These are phyloP conservation scores for Limnothrissa miodon DNA, from an alignment of 2,113 vertebrate genomes.

Conservation along the genomic window DNA sequence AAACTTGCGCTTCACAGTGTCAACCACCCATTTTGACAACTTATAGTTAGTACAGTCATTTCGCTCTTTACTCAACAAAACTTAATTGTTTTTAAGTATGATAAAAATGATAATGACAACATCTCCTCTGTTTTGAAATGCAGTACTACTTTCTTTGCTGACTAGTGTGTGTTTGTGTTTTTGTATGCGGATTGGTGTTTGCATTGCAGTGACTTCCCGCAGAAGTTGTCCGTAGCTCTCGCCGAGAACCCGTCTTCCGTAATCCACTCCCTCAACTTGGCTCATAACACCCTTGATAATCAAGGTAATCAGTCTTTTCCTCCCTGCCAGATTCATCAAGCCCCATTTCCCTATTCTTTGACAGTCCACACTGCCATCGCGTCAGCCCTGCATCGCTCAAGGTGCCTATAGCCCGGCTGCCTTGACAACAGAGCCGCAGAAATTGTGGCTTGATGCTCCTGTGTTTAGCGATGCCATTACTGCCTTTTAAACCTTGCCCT, in stretches of 20 bases:
- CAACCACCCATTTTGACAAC: neutral
- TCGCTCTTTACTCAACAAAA: neutral
- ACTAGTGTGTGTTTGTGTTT: neutral
- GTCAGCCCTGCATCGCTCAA: neutral
- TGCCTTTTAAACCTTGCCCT: constrained; percentile 16
- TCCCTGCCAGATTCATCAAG: neutral
- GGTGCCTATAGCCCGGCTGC: neutral
- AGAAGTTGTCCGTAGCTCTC: constrained; percentile 84
- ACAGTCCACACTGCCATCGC: neutral
- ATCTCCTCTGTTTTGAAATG: neutral
- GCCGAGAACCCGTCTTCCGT: constrained; percentile 83
- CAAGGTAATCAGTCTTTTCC: constrained; percentile 72
- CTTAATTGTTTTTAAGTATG: neutral
- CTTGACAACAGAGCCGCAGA: neutral
- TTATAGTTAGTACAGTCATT: neutral
- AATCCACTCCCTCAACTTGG: constrained; percentile 85
- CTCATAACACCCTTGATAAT: constrained; percentile 88
- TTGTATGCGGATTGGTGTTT: neutral
- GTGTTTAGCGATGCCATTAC: constrained; percentile 4
- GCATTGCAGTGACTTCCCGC: constrained; percentile 81
- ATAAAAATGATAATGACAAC: no score
- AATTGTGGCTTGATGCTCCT: neutral
- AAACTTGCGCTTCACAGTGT: neutral
- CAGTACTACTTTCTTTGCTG: neutral
- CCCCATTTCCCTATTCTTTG: neutral